phyloP scores from a whole-genome alignment of 2,888 invertebrate genomes.

The Polyommatus iphigenia region DNA sequence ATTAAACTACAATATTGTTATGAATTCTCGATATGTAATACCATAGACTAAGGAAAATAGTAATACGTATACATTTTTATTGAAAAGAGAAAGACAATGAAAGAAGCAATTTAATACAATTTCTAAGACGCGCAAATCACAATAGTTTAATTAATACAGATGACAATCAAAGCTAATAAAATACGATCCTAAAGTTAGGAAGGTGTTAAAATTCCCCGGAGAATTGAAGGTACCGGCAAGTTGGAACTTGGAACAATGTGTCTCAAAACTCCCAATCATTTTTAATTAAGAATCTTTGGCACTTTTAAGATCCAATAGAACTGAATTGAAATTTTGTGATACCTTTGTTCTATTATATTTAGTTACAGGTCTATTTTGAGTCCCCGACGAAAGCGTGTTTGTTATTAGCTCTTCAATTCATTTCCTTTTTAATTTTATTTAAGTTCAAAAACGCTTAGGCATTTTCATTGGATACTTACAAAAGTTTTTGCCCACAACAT shows the following conservation, averaged over 20 bases:
- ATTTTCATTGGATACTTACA: too few relatives aligned
- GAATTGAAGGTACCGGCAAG: not conserved
- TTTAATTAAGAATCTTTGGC: slow-evolving; percentile 34
- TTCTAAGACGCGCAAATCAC: not conserved
- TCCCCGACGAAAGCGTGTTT: not conserved
- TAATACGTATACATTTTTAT: too few relatives aligned
- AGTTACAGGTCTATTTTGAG: not conserved
- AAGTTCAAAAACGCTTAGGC: too few relatives aligned
- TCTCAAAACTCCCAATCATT: slow-evolving; percentile 24
- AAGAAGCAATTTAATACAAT: not conserved
- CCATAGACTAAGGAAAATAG: too few relatives aligned
- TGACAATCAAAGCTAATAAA: slow-evolving; percentile 15
- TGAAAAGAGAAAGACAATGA: not conserved
- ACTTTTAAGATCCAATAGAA: slow-evolving; percentile 23
- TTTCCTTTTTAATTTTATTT: too few relatives aligned
- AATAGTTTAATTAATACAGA: not conserved
- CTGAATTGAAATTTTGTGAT: not conserved
- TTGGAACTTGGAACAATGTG: slow-evolving; percentile 13
- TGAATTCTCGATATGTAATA: too few relatives aligned
- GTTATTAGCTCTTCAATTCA: too few relatives aligned
- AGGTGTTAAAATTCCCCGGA: slow-evolving; percentile 5
- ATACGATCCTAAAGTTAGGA: not conserved
- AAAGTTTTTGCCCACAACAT: too few relatives aligned
- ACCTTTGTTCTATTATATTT: not conserved
- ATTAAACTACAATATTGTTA: too few relatives aligned